Conservation (phyloP, 2,888 invertebrate genomes). For the Lithophane ornitopus region DNA sequence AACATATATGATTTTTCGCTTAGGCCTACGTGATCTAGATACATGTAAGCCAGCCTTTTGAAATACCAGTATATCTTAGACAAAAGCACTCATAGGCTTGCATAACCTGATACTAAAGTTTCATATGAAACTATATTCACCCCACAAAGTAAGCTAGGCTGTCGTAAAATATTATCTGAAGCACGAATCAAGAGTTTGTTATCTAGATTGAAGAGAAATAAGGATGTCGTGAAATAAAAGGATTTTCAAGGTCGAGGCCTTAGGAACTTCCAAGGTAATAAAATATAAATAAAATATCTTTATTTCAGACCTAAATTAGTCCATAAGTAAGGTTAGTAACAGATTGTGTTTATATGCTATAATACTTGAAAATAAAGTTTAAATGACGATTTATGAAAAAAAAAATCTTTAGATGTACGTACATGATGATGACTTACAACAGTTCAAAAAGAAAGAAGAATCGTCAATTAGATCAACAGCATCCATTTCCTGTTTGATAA, state of each 20-base stretch:
- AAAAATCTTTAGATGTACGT: too few species aligned
- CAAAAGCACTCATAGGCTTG: constrained; percentile 64
- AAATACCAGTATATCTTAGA: constrained; percentile 64
- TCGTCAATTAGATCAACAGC: not conserved
- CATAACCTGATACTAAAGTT: constrained; percentile 57
- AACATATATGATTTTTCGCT: too few species aligned
- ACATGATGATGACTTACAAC: too few species aligned
- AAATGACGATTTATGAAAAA: too few species aligned
- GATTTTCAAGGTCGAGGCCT: constrained; percentile 5
- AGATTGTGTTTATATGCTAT: too few species aligned
- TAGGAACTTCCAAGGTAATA: not conserved
- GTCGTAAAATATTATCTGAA: constrained; percentile 37
- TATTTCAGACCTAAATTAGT: too few species aligned
- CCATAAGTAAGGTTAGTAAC: too few species aligned
- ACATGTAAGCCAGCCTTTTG: constrained; percentile 51
- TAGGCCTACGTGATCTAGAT: constrained; percentile 36
- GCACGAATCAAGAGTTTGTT: constrained; percentile 10
- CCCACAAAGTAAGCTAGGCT: constrained; percentile 22
- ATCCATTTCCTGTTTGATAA: not conserved
- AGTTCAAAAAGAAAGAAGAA: not conserved
- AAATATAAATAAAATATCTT: too few species aligned
- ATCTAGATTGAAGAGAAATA: constrained; percentile 26
- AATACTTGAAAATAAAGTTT: not conserved
- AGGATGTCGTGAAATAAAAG: constrained; percentile 25
- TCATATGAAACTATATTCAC: constrained; percentile 39